Evolutionary conservation across 2,113 vertebrate species (phyloP), one percentile per base, ranked within the genome.

Genomic region (Nannospalax galili): DNA sequence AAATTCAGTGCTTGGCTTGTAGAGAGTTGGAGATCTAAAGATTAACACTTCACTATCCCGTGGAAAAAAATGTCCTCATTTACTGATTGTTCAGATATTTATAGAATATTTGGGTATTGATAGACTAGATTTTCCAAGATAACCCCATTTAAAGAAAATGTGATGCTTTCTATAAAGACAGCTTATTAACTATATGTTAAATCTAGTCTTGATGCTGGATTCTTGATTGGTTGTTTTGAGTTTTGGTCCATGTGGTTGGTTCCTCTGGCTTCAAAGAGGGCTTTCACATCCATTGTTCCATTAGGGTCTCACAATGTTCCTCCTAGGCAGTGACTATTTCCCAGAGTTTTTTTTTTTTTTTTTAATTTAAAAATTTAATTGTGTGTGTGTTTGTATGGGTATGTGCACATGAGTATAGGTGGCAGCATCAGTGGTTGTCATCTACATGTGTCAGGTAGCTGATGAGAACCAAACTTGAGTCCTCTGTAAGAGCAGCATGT

Each of bases 41-140:
- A 20, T 24, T 12, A 89, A 35, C 56, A 24, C 7, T 22, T 37
- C 35, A 22, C 73, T 69, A 0, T 11, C 20, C 30, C 10, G 22
- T 48, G 40, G 88, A 65, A 67, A 73, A n/a, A 72, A 37, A 14
- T 86, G 48, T 42, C 81, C 40, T 78, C 32, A 79, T 65, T 64
- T 19, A 5, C 15, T 79, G 40, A 2, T 92, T 73, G 73, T 62
- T 91, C 75, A 87, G 56, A 48, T 28, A 60, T 35, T 93, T 84
- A 52, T 58, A 82, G n/a, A 73, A 32, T 84, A 40, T 74, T 58
- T 11, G 15, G 72, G 67, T 16, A 20, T 67, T 56, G 52, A 7
- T 86, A 45, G 84, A 87, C 72, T 82, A 52, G 69, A 60, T 91
- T 74, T 82, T 96, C 72, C 79, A 93, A 80, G 72, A 82, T 80